Evolutionary conservation across 30 jellyfish, hydroid and myxozoan species (phyloP), one percentile per base, ranked within the genome.

Genomic region (Cassiopea xamachana): DNA sequence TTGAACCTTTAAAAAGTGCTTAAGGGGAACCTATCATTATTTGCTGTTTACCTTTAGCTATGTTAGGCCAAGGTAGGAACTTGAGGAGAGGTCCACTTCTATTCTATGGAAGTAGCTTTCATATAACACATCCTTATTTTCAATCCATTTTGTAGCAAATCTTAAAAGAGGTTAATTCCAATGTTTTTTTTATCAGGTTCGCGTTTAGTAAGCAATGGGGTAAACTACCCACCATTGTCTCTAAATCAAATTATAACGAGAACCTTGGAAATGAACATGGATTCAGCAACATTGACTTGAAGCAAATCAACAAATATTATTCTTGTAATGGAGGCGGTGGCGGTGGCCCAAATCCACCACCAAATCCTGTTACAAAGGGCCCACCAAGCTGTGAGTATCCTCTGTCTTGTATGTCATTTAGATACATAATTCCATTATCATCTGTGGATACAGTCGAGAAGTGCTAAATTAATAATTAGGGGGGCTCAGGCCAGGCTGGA

Each of bases 161-260:
- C 39, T 27, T 27, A 27, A 27, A 27, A 27, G 39, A 27, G 39
- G 39, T 27, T 27, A 27, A 27, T 27, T 27, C 39, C 39, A 27
- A 27, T 27, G 39, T 27, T 27, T 27, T 13, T 64, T 46, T 60
- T 75, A 49, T 17, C 70, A 87, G 94, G 44, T 77, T 44, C 69
- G 94, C 94, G 17, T 87, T 87, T 74, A 77, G 90, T 83, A 87
- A 87, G 60, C 48, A 51, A 4, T 67, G 90, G 80, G 88, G 88
- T 16, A 58, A 64, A 75, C 75, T 74, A 9, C 83, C 58, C 5
- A 87, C 94, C n/a, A 87, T 87, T 60, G 94, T 87, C 5, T 79
- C 94, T 2, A 67, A 50, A 48, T 48, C 89, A 51, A 79, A 87
- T 50, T 90, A 85, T 9, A 67, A 47, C 8, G 90, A 87, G 72